Evolutionary conservation across 2,888 invertebrate genomes (phyloP), one percentile per base, ranked within the genome.

Genomic region (Papilio gigon): DNA sequence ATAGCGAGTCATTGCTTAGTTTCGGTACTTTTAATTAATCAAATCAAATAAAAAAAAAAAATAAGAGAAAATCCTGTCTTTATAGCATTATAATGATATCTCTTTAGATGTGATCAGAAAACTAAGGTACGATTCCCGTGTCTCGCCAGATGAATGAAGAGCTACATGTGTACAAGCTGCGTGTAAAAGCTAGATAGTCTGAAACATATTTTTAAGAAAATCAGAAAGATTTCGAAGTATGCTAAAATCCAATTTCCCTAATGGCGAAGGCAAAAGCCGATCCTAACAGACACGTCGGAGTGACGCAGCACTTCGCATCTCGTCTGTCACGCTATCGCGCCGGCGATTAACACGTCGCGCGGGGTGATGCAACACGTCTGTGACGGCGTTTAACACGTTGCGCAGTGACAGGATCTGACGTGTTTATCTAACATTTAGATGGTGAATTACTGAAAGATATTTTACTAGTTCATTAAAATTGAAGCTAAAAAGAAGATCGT

Each of bases 241-340:
- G 40, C 40, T 40, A 37, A 60, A 61, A 33, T 14, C 27, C 40
- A 56, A 56, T 37, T 30, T 35, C 40, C 12, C 22, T 56, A 65
- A 65, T 56, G 56, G 40, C 56, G 30, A 17, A 30, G 27, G 65
- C 56, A 65, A 56, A 65, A 65, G 65, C 53, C 27, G 53, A 62
- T 30, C 44, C 62, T 17, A 17, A 30, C 40, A 27, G 53, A 58
- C 58, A 58, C 58, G 65, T 65, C 53, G n/a, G 30, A 56, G 30
- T 65, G 65, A 65, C 65, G 53, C 33, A 65, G 65, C 65, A 42
- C 56, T 47, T 47, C 47, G 47, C 22, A 47, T 47, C 47, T 47
- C 44, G 11, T 47, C 47, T 47, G 47, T 47, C 47, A 47, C 20
- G 53, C 62, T 30, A 62, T 30, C 62, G 20, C 30, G 25, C 20